Evolutionary conservation across 1,140 invertebrate species (phyloP).

Genomic region (Eriosoma lanigerum): DNA sequence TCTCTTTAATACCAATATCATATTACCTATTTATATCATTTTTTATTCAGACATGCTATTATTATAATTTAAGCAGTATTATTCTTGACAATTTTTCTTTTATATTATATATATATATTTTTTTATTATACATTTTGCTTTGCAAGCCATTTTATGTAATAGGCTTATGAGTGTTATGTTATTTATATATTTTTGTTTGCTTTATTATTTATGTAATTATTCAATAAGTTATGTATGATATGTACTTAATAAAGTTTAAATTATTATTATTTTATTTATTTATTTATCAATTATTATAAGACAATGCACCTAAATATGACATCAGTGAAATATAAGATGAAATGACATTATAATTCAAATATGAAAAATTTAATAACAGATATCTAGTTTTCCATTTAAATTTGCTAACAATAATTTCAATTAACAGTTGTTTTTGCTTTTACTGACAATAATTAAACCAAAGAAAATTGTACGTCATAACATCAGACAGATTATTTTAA

Average conservation of each 20-base stretch:
- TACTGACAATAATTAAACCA: background rate
- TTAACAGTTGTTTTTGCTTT: background rate
- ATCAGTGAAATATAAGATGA: background rate
- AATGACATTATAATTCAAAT: background rate
- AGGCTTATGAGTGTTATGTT: background rate
- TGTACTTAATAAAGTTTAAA: slow-evolving; percentile 17
- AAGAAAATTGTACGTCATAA: too few species aligned
- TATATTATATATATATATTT: background rate
- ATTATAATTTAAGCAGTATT: slow-evolving; percentile 21
- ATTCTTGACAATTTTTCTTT: slow-evolving; percentile 6
- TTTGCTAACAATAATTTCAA: background rate
- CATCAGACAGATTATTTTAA: too few species aligned
- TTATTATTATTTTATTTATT: background rate
- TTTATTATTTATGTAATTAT: slow-evolving; percentile 24
- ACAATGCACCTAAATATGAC: background rate
- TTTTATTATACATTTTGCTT: slow-evolving; percentile 19
- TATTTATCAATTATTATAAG: background rate
- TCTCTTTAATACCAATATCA: too few species aligned
- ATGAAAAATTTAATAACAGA: too few species aligned
- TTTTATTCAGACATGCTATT: slow-evolving; percentile 6
- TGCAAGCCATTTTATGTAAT: background rate
- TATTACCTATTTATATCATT: background rate
- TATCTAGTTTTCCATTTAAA: background rate
- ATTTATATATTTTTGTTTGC: slow-evolving; percentile 33
- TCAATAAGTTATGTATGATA: slow-evolving; percentile 14